These are phyloP conservation scores for Phenganax stokvisi DNA, from an alignment of 92 coral and sea anemone genomes.

Conservation along the genomic window DNA sequence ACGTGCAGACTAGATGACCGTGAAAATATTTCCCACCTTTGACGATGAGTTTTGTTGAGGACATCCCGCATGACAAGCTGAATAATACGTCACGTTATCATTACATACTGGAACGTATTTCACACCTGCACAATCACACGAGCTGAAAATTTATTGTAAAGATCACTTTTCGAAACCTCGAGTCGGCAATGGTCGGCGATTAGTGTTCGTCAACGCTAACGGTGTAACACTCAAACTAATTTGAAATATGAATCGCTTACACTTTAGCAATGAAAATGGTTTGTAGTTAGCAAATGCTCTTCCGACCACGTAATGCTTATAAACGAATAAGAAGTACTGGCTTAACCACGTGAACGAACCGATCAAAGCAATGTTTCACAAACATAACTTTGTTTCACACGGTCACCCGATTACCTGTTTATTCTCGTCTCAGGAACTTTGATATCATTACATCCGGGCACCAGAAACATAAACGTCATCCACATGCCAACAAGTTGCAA, in stretches of 20 bases:
- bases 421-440: constrained; percentile 46
- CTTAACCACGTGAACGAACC: too few species aligned
- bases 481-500: constrained; percentile 47
- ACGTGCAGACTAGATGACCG: background rate
- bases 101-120: constrained; percentile 69
- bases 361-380: background rate
- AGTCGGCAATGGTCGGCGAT: too few species aligned
- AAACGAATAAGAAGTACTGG: too few species aligned
- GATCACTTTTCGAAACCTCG: too few species aligned
- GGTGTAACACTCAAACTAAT: too few species aligned
- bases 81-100: constrained; percentile 58
- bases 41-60: constrained; percentile 27
- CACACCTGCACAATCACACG: constrained; percentile 61
- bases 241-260: too few species aligned
- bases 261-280: too few species aligned
- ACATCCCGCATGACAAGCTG: constrained; percentile 86
- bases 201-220: too few species aligned
- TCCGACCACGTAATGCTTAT: too few species aligned
- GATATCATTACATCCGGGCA: constrained; percentile 62
- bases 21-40: background rate
- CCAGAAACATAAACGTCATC: constrained; percentile 46
- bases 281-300: too few species aligned
- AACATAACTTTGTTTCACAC: background rate
- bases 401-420: constrained; percentile 49
- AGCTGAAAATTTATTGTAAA: background rate